Evolutionary conservation across 2,113 vertebrate species (phyloP).

Genomic region (Hypocryptadius cinnamomeus): DNA sequence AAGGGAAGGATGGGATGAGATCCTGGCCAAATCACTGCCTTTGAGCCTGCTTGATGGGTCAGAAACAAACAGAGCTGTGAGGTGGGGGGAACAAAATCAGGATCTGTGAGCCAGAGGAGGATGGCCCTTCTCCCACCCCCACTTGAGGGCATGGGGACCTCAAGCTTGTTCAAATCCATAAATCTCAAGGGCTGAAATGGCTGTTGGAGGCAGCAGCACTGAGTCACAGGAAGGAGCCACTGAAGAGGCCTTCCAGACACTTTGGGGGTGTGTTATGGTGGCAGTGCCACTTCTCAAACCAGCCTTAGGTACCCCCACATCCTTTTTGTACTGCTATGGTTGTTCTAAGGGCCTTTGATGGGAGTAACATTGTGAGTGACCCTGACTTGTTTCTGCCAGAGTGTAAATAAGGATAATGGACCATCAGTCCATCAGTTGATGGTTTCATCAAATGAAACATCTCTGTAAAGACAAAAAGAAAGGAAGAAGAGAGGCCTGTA

Average conservation of each 20-base stretch:
- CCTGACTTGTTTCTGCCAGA: neutral
- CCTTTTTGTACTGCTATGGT: neutral
- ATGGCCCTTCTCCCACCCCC: neutral
- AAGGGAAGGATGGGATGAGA: neutral
- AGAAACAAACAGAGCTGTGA: accelerated
- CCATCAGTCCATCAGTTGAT: neutral
- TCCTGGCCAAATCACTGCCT: neutral
- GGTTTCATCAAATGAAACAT: neutral
- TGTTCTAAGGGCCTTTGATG: neutral
- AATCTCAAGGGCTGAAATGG: neutral
- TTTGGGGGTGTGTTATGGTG: neutral
- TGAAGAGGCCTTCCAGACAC: neutral
- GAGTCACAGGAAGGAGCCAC: neutral
- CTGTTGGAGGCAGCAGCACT: neutral
- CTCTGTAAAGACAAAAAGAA: neutral
- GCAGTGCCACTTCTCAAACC: neutral
- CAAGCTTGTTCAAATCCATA: neutral
- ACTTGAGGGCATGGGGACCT: neutral
- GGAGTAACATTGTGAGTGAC: neutral
- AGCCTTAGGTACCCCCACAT: neutral
- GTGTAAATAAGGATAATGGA: neutral
- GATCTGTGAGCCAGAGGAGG: neutral
- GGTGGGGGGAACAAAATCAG: neutral
- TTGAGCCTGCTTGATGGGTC: neutral
- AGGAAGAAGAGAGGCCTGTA: neutral